These are phyloP conservation scores for Drosophila sp. DNA, from an alignment of 1,140 invertebrate species.

Conservation along the genomic window DNA sequence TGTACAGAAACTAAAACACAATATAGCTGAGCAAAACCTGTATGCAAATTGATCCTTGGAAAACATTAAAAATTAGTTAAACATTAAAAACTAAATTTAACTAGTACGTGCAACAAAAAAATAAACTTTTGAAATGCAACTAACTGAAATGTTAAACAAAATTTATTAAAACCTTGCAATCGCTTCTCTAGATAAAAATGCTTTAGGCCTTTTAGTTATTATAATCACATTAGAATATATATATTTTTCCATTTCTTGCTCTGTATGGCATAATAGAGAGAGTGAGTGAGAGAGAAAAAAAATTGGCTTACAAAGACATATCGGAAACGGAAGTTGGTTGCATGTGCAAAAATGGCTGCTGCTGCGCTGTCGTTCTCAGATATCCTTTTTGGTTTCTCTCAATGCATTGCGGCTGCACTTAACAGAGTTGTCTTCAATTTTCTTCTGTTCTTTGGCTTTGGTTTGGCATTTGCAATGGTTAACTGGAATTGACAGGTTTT, in stretches of 20 bases:
- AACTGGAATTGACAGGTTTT: constrained; percentile 77
- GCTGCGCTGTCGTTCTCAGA: constrained; percentile 39
- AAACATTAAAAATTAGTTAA: neutral
- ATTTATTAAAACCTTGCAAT: no score
- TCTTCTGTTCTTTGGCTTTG: constrained; percentile 24
- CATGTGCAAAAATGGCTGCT: constrained; percentile 57
- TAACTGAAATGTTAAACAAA: no score
- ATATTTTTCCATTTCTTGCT: neutral
- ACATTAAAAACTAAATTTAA: neutral
- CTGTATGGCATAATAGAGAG: constrained; percentile 1
- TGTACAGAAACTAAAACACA: neutral
- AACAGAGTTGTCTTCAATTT: constrained; percentile 44
- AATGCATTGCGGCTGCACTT: constrained; percentile 34
- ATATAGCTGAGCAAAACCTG: neutral
- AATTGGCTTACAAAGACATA: constrained; percentile 60
- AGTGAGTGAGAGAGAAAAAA: constrained; percentile 11
- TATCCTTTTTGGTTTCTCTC: neutral
- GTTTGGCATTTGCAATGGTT: constrained; percentile 44
- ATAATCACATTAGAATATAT: neutral
- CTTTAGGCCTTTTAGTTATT: neutral
- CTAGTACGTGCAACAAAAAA: no score
- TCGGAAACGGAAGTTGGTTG: constrained; percentile 77
- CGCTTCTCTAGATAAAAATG: no score
- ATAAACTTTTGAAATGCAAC: no score
- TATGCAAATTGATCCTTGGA: neutral